Evolutionary conservation across 2,888 invertebrate genomes (phyloP).

Genomic region (Norana najaformis): DNA sequence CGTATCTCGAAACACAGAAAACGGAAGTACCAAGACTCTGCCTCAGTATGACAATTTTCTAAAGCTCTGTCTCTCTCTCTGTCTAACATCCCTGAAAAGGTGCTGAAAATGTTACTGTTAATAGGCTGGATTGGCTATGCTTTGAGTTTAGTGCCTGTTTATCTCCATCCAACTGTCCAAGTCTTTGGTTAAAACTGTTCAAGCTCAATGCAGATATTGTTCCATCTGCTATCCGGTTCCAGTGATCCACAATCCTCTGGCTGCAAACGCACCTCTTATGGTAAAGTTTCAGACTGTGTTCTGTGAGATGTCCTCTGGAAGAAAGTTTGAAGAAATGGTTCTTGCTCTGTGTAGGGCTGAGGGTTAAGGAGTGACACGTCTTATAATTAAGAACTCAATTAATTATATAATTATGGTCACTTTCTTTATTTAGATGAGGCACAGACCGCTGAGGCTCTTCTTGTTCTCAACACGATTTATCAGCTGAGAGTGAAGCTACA

Average conservation of each 20-base stretch:
- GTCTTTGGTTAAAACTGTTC: too few species aligned
- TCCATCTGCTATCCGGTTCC: too few species aligned
- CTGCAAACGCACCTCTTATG: too few species aligned
- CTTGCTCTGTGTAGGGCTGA: neutral
- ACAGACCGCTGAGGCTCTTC: neutral
- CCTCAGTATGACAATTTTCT: constrained; percentile 14
- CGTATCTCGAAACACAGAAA: neutral
- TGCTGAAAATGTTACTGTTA: neutral
- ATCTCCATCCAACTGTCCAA: too few species aligned
- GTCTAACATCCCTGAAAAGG: neutral
- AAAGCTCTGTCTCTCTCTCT: neutral
- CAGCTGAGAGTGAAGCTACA: constrained; percentile 3
- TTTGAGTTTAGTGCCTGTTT: neutral
- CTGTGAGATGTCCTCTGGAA: neutral
- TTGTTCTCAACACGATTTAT: constrained; percentile 14
- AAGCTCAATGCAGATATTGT: too few species aligned
- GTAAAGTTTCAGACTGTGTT: too few species aligned
- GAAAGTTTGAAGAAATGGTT: neutral
- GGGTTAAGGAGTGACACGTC: neutral
- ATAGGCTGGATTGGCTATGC: neutral
- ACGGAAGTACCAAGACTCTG: neutral
- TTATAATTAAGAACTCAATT: neutral
- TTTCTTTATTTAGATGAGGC: neutral
- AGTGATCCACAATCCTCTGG: too few species aligned
- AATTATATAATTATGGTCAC: neutral